Percentiles rank a stretch among this genome's conserved stretches.
phyloP scores from a whole-genome alignment of 2,113 vertebrate genomes.

The Vireo altiloquus region DNA sequence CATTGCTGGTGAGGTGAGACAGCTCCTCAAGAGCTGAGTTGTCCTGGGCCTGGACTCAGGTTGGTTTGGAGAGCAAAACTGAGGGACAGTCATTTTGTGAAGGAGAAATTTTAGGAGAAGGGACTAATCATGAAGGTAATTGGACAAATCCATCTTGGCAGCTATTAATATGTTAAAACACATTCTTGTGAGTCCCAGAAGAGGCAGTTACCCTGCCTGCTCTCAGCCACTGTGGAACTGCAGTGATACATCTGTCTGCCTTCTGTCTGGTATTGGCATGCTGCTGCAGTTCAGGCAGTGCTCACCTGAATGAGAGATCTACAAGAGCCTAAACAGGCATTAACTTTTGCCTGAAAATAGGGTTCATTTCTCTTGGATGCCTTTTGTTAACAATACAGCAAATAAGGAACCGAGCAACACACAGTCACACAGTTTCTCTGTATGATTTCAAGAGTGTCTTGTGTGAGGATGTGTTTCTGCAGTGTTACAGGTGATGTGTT shows the following conservation, averaged over 20 bases:
- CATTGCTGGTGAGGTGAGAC: neutral
- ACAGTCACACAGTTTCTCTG: neutral
- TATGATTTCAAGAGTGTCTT: neutral
- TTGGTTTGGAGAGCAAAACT: neutral
- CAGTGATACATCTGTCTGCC: neutral
- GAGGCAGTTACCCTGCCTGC: neutral
- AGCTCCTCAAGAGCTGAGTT: neutral
- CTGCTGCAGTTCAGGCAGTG: neutral
- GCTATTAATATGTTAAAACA: neutral
- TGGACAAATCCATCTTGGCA: neutral
- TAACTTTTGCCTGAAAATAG: neutral
- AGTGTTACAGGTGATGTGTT: neutral
- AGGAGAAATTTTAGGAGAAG: neutral
- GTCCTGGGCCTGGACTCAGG: neutral
- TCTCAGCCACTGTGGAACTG: neutral
- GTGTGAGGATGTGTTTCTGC: neutral
- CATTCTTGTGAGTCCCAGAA: neutral
- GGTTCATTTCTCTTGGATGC: neutral
- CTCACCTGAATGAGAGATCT: neutral
- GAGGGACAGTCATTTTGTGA: neutral
- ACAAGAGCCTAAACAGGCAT: neutral
- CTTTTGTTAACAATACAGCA: neutral
- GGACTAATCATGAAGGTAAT: neutral
- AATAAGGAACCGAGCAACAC: neutral
- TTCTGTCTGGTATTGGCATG: neutral